A percentile compares a stretch with the other conserved stretches of the same genome.
Evolutionary conservation across 2,113 vertebrate species (phyloP).

Genomic region (Centrocercus urophasianus): DNA sequence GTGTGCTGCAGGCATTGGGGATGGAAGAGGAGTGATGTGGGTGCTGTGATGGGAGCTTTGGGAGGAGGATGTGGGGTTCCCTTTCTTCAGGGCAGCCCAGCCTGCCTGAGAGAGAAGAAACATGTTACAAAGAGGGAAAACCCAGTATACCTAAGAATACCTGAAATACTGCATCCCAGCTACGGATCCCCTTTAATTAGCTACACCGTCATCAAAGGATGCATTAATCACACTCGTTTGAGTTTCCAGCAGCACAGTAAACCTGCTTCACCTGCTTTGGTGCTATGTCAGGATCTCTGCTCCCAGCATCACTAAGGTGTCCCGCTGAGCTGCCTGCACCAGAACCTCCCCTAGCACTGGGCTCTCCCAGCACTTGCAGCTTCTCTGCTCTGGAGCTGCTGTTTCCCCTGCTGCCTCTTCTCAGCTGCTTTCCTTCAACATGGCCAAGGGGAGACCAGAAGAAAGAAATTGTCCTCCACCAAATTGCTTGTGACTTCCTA

Average conservation of each 20-base stretch:
- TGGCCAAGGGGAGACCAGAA: not conserved
- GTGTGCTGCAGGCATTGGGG: not conserved
- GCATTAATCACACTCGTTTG: not conserved
- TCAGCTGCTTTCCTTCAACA: not conserved
- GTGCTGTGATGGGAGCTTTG: not conserved
- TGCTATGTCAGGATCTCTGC: not conserved
- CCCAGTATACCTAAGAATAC: not conserved
- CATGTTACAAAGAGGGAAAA: not conserved
- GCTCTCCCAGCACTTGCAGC: not conserved
- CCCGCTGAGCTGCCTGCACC: not conserved
- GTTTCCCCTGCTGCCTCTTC: not conserved
- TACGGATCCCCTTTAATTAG: slow-evolving; percentile 45
- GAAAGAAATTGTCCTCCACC: not conserved
- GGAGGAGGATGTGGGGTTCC: not conserved
- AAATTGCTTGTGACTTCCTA: not conserved
- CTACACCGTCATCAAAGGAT: slow-evolving; percentile 7
- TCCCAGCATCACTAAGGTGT: not conserved
- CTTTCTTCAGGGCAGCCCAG: not conserved
- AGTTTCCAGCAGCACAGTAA: not conserved
- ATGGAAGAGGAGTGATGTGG: fast-evolving
- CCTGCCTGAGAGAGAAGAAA: not conserved
- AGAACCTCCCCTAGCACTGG: not conserved
- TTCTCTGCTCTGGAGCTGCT: not conserved
- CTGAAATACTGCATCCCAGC: slow-evolving; percentile 10
- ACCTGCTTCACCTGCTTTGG: slow-evolving; percentile 9